Conservation (phyloP, 2,797 vertebrate species). For the Sarcophilus harrisii region DNA sequence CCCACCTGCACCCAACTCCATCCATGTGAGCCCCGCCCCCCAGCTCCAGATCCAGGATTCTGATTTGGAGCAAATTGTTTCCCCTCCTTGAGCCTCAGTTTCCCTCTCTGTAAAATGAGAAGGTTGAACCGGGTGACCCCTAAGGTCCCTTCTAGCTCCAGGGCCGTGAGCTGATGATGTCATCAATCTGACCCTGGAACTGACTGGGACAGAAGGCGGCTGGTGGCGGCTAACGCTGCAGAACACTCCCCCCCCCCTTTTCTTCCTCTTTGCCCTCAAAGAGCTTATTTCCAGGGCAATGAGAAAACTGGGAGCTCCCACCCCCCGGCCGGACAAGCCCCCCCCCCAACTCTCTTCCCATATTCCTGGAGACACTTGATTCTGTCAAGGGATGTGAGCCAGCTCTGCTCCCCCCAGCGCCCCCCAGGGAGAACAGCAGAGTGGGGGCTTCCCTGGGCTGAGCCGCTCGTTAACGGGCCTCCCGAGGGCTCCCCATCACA, state of each 20-base stretch:
- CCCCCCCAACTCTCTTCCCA: constrained; percentile 33
- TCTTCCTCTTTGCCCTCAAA: neutral
- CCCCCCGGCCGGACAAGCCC: neutral
- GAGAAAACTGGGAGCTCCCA: neutral
- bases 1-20: neutral
- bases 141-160: constrained; percentile 40
- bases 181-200: constrained; percentile 51
- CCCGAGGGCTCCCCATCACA: neutral
- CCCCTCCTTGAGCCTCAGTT: neutral
- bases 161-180: neutral
- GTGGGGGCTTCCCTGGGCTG: neutral
- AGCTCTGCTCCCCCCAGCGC: constrained; percentile 7
- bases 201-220: constrained; percentile 47
- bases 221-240: neutral
- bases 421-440: neutral
- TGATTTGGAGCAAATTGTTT: neutral
- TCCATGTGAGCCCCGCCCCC: neutral
- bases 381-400: neutral
- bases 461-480: neutral
- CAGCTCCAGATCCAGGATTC: neutral
- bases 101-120: neutral
- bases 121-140: neutral
- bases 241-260: constrained; percentile 20
- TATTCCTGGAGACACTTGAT: constrained; percentile 27
- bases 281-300: constrained; percentile 12